These are phyloP conservation scores for Tapera naevia DNA, from an alignment of 2,797 vertebrate genomes.

Conservation along the genomic window DNA sequence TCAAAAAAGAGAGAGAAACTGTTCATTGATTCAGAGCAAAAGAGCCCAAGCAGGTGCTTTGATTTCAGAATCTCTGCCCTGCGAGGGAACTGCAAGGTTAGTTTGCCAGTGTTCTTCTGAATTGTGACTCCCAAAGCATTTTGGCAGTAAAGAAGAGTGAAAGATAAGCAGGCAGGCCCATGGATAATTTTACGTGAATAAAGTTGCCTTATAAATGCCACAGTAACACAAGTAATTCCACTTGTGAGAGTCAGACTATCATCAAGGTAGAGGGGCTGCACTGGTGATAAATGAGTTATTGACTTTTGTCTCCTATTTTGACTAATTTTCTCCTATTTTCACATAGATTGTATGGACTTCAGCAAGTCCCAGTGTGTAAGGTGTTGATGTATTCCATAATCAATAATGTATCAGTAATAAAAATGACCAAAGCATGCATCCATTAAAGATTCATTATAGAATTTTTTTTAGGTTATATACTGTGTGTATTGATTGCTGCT, in stretches of 20 bases:
- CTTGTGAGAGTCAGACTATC: neutral
- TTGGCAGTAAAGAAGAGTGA: neutral
- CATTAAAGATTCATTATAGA: constrained; percentile 63
- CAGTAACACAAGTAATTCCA: constrained; percentile 4
- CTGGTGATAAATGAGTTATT: constrained; percentile 68
- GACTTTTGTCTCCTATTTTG: constrained; percentile 55
- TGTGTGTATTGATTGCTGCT: constrained; percentile 45
- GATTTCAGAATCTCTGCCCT: constrained; percentile 29
- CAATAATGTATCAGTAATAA: constrained; percentile 69
- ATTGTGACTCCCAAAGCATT: constrained; percentile 8
- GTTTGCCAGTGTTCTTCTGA: constrained; percentile 4
- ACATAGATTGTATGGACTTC: constrained; percentile 27
- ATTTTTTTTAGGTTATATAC: constrained; percentile 61
- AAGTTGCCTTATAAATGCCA: constrained; percentile 19
- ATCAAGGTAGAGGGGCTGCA: constrained; percentile 27
- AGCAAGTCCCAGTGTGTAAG: constrained; percentile 40
- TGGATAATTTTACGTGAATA: constrained; percentile 55
- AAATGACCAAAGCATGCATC: constrained; percentile 56
- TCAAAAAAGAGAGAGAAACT: constrained; percentile 17
- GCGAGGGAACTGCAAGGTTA: constrained; percentile 7
- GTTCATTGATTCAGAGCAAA: constrained; percentile 22
- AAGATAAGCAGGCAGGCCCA: constrained; percentile 9
- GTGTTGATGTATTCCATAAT: constrained; percentile 51
- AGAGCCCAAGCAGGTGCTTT: constrained; percentile 16
- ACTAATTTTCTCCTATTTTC: constrained; percentile 47